Conservation (phyloP, 2,113 vertebrate species). For the Malurus melanocephalus region DNA sequence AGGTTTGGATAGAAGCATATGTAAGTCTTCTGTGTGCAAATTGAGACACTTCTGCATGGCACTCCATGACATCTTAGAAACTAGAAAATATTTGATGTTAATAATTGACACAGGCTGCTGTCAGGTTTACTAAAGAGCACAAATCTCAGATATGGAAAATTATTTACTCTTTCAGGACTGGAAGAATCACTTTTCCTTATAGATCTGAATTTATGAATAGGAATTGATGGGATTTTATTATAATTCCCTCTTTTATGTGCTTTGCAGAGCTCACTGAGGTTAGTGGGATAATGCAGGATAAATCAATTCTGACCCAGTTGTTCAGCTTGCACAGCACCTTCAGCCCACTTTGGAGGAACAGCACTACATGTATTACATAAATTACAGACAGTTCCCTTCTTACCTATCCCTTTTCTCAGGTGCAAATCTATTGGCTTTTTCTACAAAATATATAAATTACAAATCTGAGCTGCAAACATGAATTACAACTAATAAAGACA, state of each 20-base stretch:
- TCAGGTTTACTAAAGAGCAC: neutral
- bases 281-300: neutral
- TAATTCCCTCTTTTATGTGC: neutral
- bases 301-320: neutral
- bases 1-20: neutral
- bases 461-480: neutral
- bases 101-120: neutral
- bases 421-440: neutral
- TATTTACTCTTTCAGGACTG: neutral
- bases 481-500: neutral
- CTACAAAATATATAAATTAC: neutral
- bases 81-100: neutral
- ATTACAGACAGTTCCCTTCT: neutral
- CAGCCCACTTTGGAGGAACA: neutral
- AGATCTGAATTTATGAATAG: neutral
- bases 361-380: neutral
- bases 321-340: neutral
- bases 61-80: neutral
- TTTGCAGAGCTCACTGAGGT: neutral
- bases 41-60: neutral
- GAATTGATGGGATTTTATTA: neutral
- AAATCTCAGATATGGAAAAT: neutral
- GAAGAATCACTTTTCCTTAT: neutral
- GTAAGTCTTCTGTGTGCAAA: neutral
- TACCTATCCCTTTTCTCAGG: neutral